Evolutionary conservation across 2,888 invertebrate species (phyloP).

Genomic region (Latrodectus elegans): DNA sequence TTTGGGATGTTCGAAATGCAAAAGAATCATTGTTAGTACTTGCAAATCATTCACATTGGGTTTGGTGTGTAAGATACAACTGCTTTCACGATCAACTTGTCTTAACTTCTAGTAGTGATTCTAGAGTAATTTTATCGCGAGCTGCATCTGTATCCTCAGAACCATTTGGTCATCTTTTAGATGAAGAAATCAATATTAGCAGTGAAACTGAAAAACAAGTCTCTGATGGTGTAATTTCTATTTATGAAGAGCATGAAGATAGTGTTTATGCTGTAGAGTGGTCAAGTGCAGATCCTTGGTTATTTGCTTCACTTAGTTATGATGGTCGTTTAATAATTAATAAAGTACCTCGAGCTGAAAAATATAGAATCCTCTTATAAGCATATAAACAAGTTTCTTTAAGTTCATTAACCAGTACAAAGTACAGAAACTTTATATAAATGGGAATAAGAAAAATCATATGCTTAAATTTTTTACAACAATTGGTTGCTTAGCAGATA

Average conservation of each 20-base stretch:
- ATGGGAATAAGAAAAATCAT: too few species aligned
- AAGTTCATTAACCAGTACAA: too few species aligned
- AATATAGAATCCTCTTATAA: conserved; percentile 91
- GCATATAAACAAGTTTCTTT: background rate
- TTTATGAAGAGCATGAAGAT: conserved; percentile 97
- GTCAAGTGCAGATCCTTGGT: conserved; percentile 98
- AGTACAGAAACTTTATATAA: too few species aligned
- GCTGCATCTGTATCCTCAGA: conserved; percentile 92
- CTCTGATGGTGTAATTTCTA: conserved; percentile 91
- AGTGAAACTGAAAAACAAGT: conserved; percentile 70
- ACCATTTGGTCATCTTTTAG: conserved; percentile 79
- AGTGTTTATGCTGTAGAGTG: conserved; percentile 98
- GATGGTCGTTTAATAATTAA: conserved; percentile 96
- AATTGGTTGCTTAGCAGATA: too few species aligned
- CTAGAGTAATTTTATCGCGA: conserved; percentile 90
- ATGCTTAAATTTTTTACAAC: too few species aligned
- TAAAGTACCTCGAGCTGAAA: conserved; percentile 92
- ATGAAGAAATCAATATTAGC: conserved; percentile 73
- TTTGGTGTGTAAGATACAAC: conserved; percentile 96
- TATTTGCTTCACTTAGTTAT: conserved; percentile 98
- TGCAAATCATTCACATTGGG: conserved; percentile 79
- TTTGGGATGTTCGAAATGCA: conserved; percentile 95
- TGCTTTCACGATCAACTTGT: conserved; percentile 97
- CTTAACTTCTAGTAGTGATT: conserved; percentile 95
- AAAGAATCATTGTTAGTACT: conserved; percentile 84